These are phyloP conservation scores for Neostethus bicornis DNA, from an alignment of 2,797 vertebrate genomes.

Conservation along the genomic window DNA sequence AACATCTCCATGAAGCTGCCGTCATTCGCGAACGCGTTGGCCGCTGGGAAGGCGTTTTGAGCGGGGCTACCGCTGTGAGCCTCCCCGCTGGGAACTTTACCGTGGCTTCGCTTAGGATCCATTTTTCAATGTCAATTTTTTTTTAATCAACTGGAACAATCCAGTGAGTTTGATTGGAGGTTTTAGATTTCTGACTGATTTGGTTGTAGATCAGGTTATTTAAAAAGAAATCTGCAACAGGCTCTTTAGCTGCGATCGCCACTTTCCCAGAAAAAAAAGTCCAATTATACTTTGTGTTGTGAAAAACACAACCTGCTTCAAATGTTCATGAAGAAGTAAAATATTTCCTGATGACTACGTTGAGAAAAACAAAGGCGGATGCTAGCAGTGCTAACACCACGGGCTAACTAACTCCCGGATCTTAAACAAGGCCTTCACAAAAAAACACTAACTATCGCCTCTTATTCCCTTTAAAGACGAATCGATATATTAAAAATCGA, in stretches of 20 bases:
- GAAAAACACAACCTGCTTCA: no score
- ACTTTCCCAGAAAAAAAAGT: neutral
- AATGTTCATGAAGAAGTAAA: neutral
- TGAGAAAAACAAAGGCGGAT: constrained; percentile 44
- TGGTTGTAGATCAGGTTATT: constrained; percentile 8
- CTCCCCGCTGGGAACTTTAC: constrained; percentile 50
- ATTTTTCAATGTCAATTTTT: constrained; percentile 30
- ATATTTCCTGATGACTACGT: neutral
- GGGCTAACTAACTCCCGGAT: constrained; percentile 44
- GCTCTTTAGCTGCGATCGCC: no score
- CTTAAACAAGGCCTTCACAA: constrained; percentile 1
- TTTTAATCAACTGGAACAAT: constrained; percentile 15
- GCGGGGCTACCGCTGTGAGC: constrained; percentile 66
- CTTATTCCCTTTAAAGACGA: neutral
- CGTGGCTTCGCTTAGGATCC: constrained; percentile 58
- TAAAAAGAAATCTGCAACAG: neutral
- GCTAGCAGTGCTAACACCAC: constrained; percentile 59
- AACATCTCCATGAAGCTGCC: constrained; percentile 97
- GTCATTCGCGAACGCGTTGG: constrained; percentile 93
- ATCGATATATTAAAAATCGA: accelerated
- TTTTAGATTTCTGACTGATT: neutral
- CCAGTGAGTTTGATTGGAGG: neutral
- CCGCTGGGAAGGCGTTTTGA: constrained; percentile 35
- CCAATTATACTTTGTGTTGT: neutral
- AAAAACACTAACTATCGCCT: neutral